A percentile compares a stretch with the other conserved stretches of the same genome.
phyloP scores from a whole-genome alignment of 2,888 invertebrate genomes.

The Fragum fragum region DNA sequence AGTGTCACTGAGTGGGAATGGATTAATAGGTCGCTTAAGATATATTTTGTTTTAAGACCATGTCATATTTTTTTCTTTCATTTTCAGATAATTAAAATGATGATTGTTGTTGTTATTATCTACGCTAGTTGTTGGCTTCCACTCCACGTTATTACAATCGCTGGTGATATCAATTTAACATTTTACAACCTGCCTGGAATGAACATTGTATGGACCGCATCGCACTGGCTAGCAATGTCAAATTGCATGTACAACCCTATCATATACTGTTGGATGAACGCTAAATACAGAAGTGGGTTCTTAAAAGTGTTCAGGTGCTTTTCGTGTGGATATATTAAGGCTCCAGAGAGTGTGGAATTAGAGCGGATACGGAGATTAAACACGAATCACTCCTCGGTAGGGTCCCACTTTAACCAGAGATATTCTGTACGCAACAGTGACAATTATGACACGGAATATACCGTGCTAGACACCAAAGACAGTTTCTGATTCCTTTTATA shows the following conservation, averaged over 20 bases:
- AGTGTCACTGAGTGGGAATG: too few species aligned
- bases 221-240: constrained; percentile 95
- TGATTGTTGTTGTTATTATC: constrained; percentile 97
- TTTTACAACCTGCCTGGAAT: constrained; percentile 75
- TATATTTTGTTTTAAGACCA: too few species aligned
- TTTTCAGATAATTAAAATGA: constrained; percentile 89
- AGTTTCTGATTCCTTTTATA: neutral
- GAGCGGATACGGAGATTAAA: constrained; percentile 65
- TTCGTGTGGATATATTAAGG: constrained; percentile 70
- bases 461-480: constrained; percentile 43
- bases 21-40: too few species aligned
- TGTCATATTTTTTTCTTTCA: neutral
- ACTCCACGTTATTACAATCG: constrained; percentile 96
- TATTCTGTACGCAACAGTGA: constrained; percentile 34
- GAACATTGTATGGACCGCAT: constrained; percentile 85
- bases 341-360: constrained; percentile 62
- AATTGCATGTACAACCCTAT: constrained; percentile 99
- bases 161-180: constrained; percentile 85
- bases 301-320: constrained; percentile 69
- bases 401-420: constrained; percentile 46
- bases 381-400: constrained; percentile 67
- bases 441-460: constrained; percentile 47
- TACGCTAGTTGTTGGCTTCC: constrained; percentile 98
- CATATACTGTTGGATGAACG: constrained; percentile 98
- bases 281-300: constrained; percentile 88